Evolutionary conservation across 2,113 vertebrate species (phyloP).

Genomic region (Hucho hucho): DNA sequence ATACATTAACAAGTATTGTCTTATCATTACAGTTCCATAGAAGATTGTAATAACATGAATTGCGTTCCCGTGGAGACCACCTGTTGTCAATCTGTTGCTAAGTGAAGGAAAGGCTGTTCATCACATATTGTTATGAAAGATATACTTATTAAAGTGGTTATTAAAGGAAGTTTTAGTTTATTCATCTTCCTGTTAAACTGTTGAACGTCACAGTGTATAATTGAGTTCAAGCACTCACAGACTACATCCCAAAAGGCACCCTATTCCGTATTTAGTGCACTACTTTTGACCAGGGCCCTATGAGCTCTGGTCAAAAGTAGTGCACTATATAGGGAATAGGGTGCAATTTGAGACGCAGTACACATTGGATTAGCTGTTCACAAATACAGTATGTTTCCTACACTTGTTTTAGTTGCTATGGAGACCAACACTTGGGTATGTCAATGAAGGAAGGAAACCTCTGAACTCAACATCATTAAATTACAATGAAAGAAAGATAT

Average conservation of each 20-base stretch:
- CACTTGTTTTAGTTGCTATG: slow-evolving; percentile 36
- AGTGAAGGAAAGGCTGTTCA: neutral
- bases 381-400: slow-evolving; percentile 10
- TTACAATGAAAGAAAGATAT: slow-evolving; percentile 20
- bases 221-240: slow-evolving; percentile 1
- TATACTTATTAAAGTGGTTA: no score
- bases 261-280: no score
- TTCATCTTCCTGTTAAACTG: neutral
- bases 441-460: slow-evolving; percentile 11
- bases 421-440: slow-evolving; percentile 37
- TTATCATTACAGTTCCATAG: no score
- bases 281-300: no score
- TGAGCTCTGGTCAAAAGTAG: no score
- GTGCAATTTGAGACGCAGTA: neutral
- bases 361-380: slow-evolving; percentile 8
- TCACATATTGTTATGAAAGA: neutral
- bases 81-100: neutral
- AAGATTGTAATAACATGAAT: no score
- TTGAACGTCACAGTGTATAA: slow-evolving; percentile 5
- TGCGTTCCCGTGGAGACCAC: neutral
- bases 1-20: no score
- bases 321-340: no score
- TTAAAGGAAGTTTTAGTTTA: no score
- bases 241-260: no score
- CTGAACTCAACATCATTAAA: slow-evolving; percentile 13